Conservation (phyloP, 2,113 vertebrate genomes). For the Strix uralensis region DNA sequence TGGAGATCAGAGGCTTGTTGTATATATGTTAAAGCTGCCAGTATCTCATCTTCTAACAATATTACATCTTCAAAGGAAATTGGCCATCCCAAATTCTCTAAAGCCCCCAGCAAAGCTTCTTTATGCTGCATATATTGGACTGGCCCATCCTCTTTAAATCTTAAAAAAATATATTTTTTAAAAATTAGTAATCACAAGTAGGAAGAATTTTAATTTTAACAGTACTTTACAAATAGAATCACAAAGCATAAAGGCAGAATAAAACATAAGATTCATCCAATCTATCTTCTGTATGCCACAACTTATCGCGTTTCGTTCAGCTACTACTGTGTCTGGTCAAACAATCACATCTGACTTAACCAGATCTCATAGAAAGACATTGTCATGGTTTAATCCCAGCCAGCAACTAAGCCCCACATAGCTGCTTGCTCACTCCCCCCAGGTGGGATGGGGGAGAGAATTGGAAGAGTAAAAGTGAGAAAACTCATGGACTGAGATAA, state of each 20-base stretch:
- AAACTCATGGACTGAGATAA: too few species aligned
- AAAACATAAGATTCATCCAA: neutral
- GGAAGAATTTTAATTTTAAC: neutral
- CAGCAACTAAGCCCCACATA: too few species aligned
- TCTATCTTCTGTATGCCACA: neutral
- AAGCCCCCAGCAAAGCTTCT: constrained; percentile 65
- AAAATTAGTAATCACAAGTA: neutral
- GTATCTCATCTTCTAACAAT: constrained; percentile 79
- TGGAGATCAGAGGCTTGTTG: constrained; percentile 79
- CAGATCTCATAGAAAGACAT: neutral
- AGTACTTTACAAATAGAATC: neutral
- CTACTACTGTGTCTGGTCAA: neutral
- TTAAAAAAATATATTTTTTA: neutral
- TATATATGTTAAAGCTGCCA: constrained; percentile 68
- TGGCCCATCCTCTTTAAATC: constrained; percentile 71
- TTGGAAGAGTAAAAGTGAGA: too few species aligned
- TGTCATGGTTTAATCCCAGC: too few species aligned
- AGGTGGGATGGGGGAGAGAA: too few species aligned
- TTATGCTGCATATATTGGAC: constrained; percentile 76
- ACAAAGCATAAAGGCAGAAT: neutral
- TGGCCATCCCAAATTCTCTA: constrained; percentile 77
- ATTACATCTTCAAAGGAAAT: constrained; percentile 75
- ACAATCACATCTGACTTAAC: neutral
- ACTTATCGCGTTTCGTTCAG: neutral
- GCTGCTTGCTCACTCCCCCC: too few species aligned